A percentile compares a stretch with the other conserved stretches of the same genome.
These are phyloP conservation scores for Pteruthius melanotis DNA, from an alignment of 2,113 vertebrate species.

Conservation along the genomic window DNA sequence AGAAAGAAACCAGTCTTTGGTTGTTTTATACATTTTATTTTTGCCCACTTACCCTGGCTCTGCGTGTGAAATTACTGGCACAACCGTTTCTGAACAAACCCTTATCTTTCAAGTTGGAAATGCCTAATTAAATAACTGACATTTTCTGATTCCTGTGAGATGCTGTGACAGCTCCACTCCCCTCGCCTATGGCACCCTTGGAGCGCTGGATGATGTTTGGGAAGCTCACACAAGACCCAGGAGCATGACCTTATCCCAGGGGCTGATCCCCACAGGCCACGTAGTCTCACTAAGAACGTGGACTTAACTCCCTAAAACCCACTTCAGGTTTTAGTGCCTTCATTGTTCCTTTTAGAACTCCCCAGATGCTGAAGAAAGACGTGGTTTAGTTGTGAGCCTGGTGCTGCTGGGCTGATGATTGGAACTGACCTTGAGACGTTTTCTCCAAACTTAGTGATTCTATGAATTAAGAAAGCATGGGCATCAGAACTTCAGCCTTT, in stretches of 20 bases:
- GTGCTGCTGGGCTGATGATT: accelerated
- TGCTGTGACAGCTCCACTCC: neutral
- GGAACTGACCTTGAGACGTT: too few relatives aligned
- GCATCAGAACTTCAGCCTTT: neutral
- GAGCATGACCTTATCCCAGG: neutral
- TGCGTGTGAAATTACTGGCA: neutral
- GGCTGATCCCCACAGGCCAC: neutral
- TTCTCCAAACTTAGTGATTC: accelerated
- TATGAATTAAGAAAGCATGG: neutral
- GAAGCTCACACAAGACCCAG: neutral
- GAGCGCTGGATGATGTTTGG: accelerated
- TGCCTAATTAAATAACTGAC: neutral
- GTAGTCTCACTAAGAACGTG: accelerated
- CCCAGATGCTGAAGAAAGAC: neutral
- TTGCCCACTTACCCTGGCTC: neutral
- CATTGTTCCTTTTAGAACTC: neutral
- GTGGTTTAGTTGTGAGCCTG: accelerated
- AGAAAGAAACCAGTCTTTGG: neutral
- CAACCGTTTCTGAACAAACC: neutral
- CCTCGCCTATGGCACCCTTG: accelerated
- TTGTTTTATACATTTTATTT: neutral
- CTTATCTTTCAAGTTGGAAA: neutral
- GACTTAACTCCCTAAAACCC: neutral
- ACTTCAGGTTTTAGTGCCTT: neutral
- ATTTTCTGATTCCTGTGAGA: neutral